Percentiles rank a stretch among this genome's conserved stretches.
phyloP scores from a whole-genome alignment of 2,888 invertebrate species.

The Lepetodrilus schrolli region DNA sequence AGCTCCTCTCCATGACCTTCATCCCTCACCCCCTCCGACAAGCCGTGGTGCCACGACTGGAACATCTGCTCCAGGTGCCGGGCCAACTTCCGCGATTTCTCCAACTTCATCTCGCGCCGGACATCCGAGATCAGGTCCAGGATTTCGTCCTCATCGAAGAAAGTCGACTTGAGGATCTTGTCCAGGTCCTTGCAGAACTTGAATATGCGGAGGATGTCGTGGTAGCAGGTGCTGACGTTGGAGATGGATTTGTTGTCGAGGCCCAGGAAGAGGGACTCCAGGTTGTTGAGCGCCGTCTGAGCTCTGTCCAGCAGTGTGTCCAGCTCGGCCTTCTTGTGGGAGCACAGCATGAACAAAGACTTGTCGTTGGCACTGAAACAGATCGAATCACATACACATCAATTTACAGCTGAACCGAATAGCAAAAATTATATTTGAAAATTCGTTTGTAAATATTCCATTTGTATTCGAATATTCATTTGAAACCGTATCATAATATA shows the following conservation, averaged over 20 bases:
- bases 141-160: constrained; percentile 64
- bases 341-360: constrained; percentile 11
- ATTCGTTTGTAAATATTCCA: no score
- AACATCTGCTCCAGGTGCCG: constrained; percentile 47
- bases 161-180: constrained; percentile 61
- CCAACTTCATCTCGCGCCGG: constrained; percentile 55
- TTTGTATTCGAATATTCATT: no score
- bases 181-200: constrained; percentile 67
- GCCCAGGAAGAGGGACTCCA: constrained; percentile 53
- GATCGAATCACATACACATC: background rate
- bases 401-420: no score
- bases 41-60: constrained; percentile 39
- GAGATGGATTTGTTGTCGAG: constrained; percentile 39
- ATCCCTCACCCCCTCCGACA: constrained; percentile 31
- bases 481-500: no score
- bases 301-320: constrained; percentile 57
- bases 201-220: constrained; percentile 63
- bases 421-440: no score
- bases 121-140: constrained; percentile 56
- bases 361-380: background rate
- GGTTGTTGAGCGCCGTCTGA: constrained; percentile 52
- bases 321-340: constrained; percentile 57
- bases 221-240: constrained; percentile 49
- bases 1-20: constrained; percentile 9
- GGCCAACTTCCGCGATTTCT: constrained; percentile 60